Conservation (phyloP, 2,113 vertebrate species). For the Brachionichthys hirsutus region DNA sequence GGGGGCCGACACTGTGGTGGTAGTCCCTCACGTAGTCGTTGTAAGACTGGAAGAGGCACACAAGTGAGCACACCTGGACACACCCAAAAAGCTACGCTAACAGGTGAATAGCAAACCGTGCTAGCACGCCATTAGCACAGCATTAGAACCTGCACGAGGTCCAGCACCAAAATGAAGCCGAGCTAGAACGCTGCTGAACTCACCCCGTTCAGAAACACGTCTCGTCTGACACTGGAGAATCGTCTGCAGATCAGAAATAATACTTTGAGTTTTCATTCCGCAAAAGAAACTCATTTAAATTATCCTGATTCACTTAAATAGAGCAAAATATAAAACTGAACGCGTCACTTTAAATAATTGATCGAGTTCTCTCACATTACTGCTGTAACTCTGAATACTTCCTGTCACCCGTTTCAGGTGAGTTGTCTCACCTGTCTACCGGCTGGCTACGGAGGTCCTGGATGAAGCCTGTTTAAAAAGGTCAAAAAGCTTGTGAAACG, state of each 20-base stretch:
- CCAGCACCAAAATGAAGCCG: neutral
- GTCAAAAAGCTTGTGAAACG: slow-evolving; percentile 5
- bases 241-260: slow-evolving; percentile 79
- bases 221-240: slow-evolving; percentile 92
- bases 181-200: slow-evolving; percentile 61
- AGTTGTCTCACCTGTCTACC: slow-evolving; percentile 89
- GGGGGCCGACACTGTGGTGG: slow-evolving; percentile 93
- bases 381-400: neutral
- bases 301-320: too few species aligned
- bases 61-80: slow-evolving; percentile 12
- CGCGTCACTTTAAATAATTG: too few species aligned
- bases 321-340: too few species aligned
- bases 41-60: slow-evolving; percentile 84
- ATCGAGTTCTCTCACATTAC: neutral
- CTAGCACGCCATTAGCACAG: neutral
- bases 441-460: slow-evolving; percentile 95
- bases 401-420: neutral
- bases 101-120: too few species aligned
- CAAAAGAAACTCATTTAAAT: too few species aligned
- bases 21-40: slow-evolving; percentile 99
- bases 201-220: slow-evolving; percentile 98
- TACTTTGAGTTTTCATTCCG: too few species aligned
- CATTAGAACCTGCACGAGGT: too few species aligned
- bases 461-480: slow-evolving; percentile 90
- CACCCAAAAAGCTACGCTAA: too few species aligned